Evolutionary conservation across 2,888 invertebrate genomes (phyloP).

Genomic region (Hedya salicella): DNA sequence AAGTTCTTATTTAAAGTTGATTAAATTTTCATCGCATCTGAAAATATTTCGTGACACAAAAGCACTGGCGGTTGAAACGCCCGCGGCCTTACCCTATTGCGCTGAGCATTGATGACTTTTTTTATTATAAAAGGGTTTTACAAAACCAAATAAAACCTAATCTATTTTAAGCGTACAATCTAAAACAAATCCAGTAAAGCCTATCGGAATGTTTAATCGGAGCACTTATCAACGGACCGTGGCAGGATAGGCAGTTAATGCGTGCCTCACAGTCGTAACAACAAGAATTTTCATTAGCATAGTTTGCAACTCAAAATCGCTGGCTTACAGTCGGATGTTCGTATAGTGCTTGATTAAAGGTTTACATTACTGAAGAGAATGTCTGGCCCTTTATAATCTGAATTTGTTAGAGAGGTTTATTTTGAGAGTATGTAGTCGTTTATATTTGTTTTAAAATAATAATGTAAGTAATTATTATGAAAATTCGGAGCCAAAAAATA

Average conservation of each 20-base stretch:
- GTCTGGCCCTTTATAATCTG: not conserved
- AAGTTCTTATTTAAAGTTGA: too few relatives aligned
- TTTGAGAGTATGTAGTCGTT: not conserved
- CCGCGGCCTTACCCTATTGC: too few relatives aligned
- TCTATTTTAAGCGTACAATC: not conserved
- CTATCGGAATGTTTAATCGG: not conserved
- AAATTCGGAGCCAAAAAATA: too few relatives aligned
- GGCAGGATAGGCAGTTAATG: constrained; percentile 5
- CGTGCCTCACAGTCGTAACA: constrained; percentile 25
- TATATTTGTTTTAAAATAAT: too few relatives aligned
- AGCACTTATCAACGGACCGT: constrained; percentile 1
- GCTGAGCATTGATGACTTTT: too few relatives aligned
- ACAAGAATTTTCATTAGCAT: constrained; percentile 40
- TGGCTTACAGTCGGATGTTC: not conserved
- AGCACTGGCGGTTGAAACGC: too few relatives aligned
- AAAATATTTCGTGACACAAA: too few relatives aligned
- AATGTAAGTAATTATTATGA: too few relatives aligned
- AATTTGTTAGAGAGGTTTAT: not conserved
- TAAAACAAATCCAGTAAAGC: not conserved
- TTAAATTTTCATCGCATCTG: too few relatives aligned
- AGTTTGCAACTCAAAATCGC: constrained; percentile 31
- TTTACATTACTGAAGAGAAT: not conserved
- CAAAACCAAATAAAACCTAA: not conserved
- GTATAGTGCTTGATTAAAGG: constrained; percentile 16
- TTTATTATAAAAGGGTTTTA: not conserved